Conservation (phyloP, 2,797 vertebrate genomes). For the Astyanax mexicanus region DNA sequence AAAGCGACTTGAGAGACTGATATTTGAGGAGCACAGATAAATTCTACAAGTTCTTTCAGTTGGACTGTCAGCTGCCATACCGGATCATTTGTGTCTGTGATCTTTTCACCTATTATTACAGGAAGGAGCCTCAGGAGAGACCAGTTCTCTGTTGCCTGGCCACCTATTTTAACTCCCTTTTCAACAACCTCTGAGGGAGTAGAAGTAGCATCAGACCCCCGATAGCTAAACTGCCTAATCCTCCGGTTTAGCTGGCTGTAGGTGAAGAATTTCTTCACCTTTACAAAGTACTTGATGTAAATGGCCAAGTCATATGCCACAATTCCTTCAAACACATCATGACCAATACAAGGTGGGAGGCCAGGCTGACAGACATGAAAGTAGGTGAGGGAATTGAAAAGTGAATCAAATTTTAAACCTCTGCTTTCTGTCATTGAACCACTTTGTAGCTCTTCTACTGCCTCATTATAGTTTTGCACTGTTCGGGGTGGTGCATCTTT, state of each 20-base stretch:
- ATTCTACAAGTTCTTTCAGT: constrained; percentile 36
- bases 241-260: constrained; percentile 32
- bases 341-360: constrained; percentile 31
- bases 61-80: constrained; percentile 35
- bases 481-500: constrained; percentile 20
- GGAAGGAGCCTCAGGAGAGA: constrained; percentile 55
- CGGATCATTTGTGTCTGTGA: constrained; percentile 17
- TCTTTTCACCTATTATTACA: constrained; percentile 50
- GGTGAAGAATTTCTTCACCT: constrained; percentile 28
- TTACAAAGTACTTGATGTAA: constrained; percentile 44
- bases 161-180: constrained; percentile 32
- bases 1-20: constrained; percentile 34
- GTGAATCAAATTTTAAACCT: constrained; percentile 39
- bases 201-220: constrained; percentile 29
- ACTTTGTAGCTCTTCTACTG: constrained; percentile 32
- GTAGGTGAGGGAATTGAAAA: constrained; percentile 48
- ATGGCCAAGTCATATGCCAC: constrained; percentile 47
- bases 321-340: constrained; percentile 52
- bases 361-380: constrained; percentile 49
- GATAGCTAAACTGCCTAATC: constrained; percentile 37
- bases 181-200: constrained; percentile 18
- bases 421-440: constrained; percentile 11
- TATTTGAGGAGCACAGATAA: constrained; percentile 36
- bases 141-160: constrained; percentile 57
- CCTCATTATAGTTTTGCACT: constrained; percentile 42